Conservation (phyloP, 2,888 invertebrate species). For the Celastrina argiolus region DNA sequence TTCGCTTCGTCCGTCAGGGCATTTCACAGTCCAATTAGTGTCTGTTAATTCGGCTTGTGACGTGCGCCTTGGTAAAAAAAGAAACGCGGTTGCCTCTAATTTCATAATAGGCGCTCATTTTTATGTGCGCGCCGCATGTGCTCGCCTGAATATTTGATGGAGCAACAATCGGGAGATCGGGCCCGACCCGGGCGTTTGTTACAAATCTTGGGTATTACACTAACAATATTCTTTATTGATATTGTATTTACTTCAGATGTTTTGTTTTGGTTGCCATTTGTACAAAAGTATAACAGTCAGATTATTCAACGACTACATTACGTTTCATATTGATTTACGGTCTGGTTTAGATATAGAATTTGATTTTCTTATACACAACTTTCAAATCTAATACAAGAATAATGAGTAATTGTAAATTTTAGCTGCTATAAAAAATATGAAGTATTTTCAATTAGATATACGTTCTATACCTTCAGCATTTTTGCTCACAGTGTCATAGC, state of each 20-base stretch:
- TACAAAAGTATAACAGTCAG: too few species aligned
- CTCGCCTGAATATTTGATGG: slow-evolving; percentile 68
- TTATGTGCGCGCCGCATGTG: slow-evolving; percentile 63
- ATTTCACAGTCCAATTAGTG: slow-evolving; percentile 75
- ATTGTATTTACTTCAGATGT: not conserved
- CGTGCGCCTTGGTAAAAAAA: slow-evolving; percentile 63
- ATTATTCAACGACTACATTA: too few species aligned
- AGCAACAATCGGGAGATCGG: slow-evolving; percentile 52
- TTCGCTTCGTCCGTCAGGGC: slow-evolving; percentile 64
- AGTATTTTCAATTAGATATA: too few species aligned
- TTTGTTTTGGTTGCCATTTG: not conserved
- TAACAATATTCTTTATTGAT: not conserved
- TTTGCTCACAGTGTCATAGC: too few species aligned
- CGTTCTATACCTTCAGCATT: too few species aligned
- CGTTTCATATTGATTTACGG: too few species aligned
- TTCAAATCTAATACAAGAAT: too few species aligned
- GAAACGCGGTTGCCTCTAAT: slow-evolving; percentile 64
- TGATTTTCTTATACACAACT: too few species aligned
- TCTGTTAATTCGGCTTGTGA: slow-evolving; percentile 73
- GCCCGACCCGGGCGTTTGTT: slow-evolving; percentile 27
- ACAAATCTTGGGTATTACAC: not conserved
- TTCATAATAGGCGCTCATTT: slow-evolving; percentile 76
- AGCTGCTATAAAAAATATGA: too few species aligned
- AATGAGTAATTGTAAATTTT: too few species aligned
- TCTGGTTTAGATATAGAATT: too few species aligned